Evolutionary conservation across 1,140 invertebrate species (phyloP).

Genomic region (Pygmarrhopalites habei): DNA sequence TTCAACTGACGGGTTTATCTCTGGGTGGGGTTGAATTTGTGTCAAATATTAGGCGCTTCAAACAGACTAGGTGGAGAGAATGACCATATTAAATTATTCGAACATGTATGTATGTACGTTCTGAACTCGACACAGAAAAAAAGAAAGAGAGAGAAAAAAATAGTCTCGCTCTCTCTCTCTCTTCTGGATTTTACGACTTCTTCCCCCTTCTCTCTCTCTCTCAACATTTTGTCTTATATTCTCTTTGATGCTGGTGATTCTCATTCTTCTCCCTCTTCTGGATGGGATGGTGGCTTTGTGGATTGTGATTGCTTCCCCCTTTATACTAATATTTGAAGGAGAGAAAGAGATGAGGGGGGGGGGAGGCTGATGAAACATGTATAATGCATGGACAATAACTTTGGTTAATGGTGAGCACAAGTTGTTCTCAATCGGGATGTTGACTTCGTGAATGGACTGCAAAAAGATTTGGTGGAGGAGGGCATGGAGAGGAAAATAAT

Average conservation of each 20-base stretch:
- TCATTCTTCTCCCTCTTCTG: neutral
- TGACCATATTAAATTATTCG: too few relatives aligned
- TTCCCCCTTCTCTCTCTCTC: too few relatives aligned
- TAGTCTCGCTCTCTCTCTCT: too few relatives aligned
- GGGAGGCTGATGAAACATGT: conserved; percentile 7
- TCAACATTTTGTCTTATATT: too few relatives aligned
- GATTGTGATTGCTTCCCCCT: neutral
- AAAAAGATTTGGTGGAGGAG: neutral
- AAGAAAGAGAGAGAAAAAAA: too few relatives aligned
- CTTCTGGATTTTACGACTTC: neutral
- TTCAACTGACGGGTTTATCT: neutral
- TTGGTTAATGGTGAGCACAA: conserved; percentile 20
- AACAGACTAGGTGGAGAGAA: too few relatives aligned
- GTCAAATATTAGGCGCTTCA: neutral
- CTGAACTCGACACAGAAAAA: too few relatives aligned
- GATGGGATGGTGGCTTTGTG: too few relatives aligned
- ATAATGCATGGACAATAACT: conserved; percentile 26
- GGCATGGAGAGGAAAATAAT: too few relatives aligned
- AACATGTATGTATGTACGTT: too few relatives aligned
- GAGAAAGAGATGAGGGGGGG: too few relatives aligned
- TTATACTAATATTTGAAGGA: too few relatives aligned
- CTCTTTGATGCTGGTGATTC: neutral
- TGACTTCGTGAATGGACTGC: conserved; percentile 3
- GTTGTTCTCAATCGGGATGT: conserved; percentile 11
- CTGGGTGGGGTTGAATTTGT: neutral